A percentile compares a stretch with the other conserved stretches of the same genome.
phyloP scores from a whole-genome alignment of 2,888 invertebrate genomes.

The Conistra vaccinii region DNA sequence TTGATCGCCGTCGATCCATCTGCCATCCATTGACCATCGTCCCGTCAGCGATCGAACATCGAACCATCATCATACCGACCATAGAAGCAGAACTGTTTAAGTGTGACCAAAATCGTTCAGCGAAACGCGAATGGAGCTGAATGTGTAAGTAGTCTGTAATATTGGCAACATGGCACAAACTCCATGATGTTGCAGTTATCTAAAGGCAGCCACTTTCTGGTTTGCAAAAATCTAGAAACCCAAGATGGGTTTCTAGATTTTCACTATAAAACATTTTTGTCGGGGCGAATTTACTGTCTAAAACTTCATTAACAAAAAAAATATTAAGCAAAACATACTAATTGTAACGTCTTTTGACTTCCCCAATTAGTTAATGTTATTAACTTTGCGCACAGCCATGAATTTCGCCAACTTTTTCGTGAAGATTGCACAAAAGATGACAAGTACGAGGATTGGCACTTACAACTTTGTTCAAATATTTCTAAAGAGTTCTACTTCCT shows the following conservation, averaged over 20 bases:
- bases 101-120: no score
- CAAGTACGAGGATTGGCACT: conserved; percentile 40
- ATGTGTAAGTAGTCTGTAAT: no score
- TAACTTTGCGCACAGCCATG: conserved; percentile 29
- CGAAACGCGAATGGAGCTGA: no score
- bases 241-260: neutral
- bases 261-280: neutral
- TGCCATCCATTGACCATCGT: no score
- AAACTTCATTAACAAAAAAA: neutral
- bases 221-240: no score
- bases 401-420: conserved; percentile 23
- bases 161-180: no score
- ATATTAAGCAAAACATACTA: neutral
- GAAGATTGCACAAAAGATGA: conserved; percentile 45
- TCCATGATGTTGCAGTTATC: no score
- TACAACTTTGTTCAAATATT: conserved; percentile 35
- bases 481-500: neutral
- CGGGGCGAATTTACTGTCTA: neutral
- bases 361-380: conserved; percentile 32
- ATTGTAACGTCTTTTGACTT: neutral
- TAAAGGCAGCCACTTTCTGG: no score
- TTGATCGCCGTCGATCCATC: no score
- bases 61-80: no score
- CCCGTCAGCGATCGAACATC: no score
- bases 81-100: no score